These are phyloP conservation scores for Platyrinchus mystaceus DNA, from an alignment of 2,797 vertebrate genomes.

Conservation along the genomic window DNA sequence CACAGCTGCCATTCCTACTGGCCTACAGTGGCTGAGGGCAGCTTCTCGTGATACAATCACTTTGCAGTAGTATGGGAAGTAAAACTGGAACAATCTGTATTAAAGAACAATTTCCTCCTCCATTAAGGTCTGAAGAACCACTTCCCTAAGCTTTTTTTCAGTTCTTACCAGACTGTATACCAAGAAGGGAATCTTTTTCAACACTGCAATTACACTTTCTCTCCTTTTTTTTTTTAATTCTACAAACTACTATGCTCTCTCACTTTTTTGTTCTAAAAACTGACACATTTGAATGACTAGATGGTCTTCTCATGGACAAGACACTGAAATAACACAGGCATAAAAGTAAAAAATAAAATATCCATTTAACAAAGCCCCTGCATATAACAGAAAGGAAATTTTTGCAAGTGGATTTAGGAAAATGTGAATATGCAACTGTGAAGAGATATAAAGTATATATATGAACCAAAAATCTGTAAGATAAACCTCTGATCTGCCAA, in stretches of 20 bases:
- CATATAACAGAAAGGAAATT: not conserved
- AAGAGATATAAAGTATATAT: not conserved
- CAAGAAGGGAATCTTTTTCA: not conserved
- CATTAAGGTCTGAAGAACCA: not conserved
- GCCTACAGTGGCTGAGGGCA: accelerated
- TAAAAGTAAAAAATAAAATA: not conserved
- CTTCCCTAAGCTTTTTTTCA: not conserved
- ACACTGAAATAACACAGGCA: not conserved
- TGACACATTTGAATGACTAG: not conserved
- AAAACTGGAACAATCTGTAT: not conserved
- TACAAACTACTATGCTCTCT: not conserved
- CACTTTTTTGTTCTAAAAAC: not conserved
- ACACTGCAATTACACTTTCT: not conserved
- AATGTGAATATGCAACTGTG: not conserved
- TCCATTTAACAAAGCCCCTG: not conserved
- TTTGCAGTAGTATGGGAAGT: not conserved
- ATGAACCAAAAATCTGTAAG: not conserved
- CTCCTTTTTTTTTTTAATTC: not conserved
- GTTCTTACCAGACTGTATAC: not conserved
- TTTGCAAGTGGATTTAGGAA: not conserved
- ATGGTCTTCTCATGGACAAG: not conserved
- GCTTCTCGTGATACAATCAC: accelerated
- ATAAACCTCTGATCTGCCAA: not conserved
- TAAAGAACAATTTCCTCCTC: not conserved
- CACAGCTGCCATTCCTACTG: not conserved